Base-by-base conservation (phyloP, 92 coral and sea anemone species). In the Siderastrea radians region DNA sequence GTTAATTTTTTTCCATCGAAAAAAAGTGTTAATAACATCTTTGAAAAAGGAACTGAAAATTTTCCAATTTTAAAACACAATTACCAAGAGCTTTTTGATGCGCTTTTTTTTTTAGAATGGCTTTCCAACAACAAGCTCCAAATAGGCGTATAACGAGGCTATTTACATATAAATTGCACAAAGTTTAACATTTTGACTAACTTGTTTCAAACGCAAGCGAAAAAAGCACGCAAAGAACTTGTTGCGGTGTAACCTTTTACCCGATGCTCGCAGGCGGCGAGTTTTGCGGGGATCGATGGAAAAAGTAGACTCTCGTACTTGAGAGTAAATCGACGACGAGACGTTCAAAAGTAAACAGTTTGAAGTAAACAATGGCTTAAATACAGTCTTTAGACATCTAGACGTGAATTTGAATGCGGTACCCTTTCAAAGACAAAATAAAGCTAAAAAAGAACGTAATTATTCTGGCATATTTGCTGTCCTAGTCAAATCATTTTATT, bases 81-180 rank as follows among this genome's bases (percentile, higher is more conserved):
- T 74, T 74, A 74, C 17, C 78, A 74, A 15, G 43, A 2, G 61
- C 46, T 52, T 44, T 74, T 74, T 11, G 50, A 74, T 74, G 51
- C n/a, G 38, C n/a, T 6, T 13, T 72, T 26, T 19, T 51, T 74
- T 62, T 46, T 19, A 51, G 54, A 26, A 73, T 50, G 1, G 50
- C 8, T 72, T 50, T 48, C 55, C n/a, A 16, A 16, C 38, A 48
- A 8, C 47, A 70, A 70, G 38, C 44, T 15, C 13, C 3, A 73
- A n/a, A n/a, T 49, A 72, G 26, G 60, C 43, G 66, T 3, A 61
- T 58, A 12, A 58, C 3, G 38, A 26, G 0, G 38, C 38, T 26
- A 26, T 26, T 26, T 26, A 26, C 38, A 26, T 26, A 26, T 26
- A 26, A 26, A 26, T 26, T 26, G 38, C 38, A 26, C 38, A 26